Evolutionary conservation across 2,797 vertebrate species (phyloP), one percentile per base, ranked within the genome.

Genomic region (Fundulus diaphanus): DNA sequence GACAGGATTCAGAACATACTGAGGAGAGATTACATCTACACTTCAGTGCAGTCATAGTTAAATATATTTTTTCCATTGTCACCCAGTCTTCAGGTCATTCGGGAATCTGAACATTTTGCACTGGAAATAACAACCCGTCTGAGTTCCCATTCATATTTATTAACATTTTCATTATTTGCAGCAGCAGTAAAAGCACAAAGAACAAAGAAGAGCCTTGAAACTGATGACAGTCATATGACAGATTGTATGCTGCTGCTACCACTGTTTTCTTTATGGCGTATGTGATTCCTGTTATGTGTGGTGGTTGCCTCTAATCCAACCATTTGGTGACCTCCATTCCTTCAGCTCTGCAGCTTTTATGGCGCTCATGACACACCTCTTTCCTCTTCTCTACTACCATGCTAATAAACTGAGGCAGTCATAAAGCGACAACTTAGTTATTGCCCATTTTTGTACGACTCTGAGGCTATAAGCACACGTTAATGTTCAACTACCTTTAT

Each of bases 211-310:
- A 40, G 5, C 12, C 22, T 63, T 24, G 31, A 63, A 37, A 63
- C 8, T 42, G 61, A n/a, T 65, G 61, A 65, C 35, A 65, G 13
- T 65, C 61, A 65, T 33, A 65, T 65, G 35, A n/a, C n/a, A 56
- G n/a, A 56, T 27, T 5, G 8, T n/a, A 24, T 2, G 4, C 61
- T 63, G 59, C 59, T 37, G 0, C 57, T 2, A 35, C 29, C 31
- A 20, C 31, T 61, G 11, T 24, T 65, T 65, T 65, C 35, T 65
- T 40, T 65, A 65, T 15, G 24, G 12, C 7, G 42, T 24, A 15
- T 16, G 20, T 12, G 3, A 29, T 33, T 59, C 33, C 37, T 42
- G 4, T 24, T 63, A 22, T 63, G 20, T 5, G 37, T 24, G 18
- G 24, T 37, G 61, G 5, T n/a, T 65, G 35, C 35, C 8, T 56